These are phyloP conservation scores for Dryoscopus gambensis DNA, from an alignment of 2,113 vertebrate genomes.

Conservation along the genomic window DNA sequence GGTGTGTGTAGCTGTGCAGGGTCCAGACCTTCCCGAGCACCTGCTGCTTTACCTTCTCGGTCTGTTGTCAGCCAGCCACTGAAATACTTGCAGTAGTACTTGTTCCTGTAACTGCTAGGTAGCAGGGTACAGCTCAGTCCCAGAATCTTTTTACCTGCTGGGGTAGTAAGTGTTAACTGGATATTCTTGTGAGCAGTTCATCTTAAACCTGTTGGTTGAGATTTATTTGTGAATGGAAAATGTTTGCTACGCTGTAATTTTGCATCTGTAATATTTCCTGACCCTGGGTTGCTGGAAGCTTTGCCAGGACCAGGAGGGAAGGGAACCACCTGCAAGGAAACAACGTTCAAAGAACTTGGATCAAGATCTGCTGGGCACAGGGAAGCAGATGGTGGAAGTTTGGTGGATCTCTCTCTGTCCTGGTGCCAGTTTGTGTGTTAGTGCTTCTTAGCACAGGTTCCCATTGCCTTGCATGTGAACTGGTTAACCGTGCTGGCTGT, in stretches of 20 bases:
- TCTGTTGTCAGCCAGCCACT: not conserved
- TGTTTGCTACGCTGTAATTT: not conserved
- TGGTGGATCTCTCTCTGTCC: not conserved
- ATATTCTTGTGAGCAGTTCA: not conserved
- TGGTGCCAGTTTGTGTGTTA: not conserved
- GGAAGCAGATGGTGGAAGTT: not conserved
- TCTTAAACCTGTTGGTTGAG: not conserved
- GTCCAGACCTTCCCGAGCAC: accelerated
- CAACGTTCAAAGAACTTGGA: not conserved
- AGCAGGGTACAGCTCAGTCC: not conserved
- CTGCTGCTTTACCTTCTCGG: not conserved
- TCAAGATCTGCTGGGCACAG: not conserved
- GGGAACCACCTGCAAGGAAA: not conserved
- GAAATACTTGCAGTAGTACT: not conserved
- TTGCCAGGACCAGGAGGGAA: not conserved
- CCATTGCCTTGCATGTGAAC: not conserved
- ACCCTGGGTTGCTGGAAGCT: not conserved
- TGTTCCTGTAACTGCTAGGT: not conserved
- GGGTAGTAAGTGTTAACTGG: not conserved
- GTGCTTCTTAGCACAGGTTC: not conserved
- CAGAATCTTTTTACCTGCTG: not conserved
- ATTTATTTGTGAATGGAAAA: not conserved
- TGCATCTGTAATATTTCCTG: not conserved
- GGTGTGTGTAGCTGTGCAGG: not conserved
- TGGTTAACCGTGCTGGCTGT: not conserved